Base-by-base conservation (phyloP, 2,113 vertebrate genomes). In the Zingel zingel region DNA sequence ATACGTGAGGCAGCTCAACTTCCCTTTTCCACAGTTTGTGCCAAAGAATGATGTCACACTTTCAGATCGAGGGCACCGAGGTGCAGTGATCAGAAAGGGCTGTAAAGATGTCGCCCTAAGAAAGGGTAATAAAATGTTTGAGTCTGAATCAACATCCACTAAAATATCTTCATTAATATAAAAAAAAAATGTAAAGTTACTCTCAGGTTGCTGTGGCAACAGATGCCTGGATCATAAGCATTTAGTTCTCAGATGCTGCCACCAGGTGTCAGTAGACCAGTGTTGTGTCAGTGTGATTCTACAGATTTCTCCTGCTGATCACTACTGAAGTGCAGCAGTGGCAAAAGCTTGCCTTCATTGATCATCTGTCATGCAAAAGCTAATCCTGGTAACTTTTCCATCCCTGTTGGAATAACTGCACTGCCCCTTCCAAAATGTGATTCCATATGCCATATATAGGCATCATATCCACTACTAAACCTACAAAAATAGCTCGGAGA, bases 21-120 rank as follows among this genome's bases (percentile, higher is more conserved):
- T 94, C 85, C 81, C 56, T 86, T 93, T 93, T 92, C 91, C 91
- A 91, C 81, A 71, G 80, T 65, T 36, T 3, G 72, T 8, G 91
- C 92, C 93, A 94, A 82, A 77, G 72, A 47, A 66, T 90, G 89
- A 93, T 58, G 7, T 71, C 86, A 87, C 45, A 6, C 58, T 65
- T 66, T 71, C n/a, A 71, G 64, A 80, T 19, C 64, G 62, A 76
- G 59, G 67, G 74, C 74, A 59, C 6, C 4, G 0, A 62, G 30
- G 79, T 73, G 54, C 66, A 64, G 62, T n/a, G 67, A 79, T 74
- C 73, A 76, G 48, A 78, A n/a, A 33, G 11, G 21, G 27, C 30
- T 63, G n/a, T 15, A 11, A 16, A 43, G 1, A 62, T 3, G 15
- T 67, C 19, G 2, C 8, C 21, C 8, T 15, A 15, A 10, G 12